These are phyloP conservation scores for Cantharis lateralis DNA, from an alignment of 2,888 invertebrate genomes.

Conservation along the genomic window DNA sequence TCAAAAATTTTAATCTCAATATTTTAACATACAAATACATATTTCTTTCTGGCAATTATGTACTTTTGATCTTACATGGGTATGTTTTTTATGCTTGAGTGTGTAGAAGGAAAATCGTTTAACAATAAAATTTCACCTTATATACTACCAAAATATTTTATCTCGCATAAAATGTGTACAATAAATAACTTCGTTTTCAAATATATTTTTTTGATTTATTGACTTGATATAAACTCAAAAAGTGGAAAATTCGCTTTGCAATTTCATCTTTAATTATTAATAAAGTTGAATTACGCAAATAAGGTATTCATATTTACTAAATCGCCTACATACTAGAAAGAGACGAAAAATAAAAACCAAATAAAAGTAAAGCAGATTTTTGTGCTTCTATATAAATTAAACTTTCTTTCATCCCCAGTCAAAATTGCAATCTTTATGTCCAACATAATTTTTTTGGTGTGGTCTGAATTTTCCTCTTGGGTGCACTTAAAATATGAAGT, in stretches of 20 bases:
- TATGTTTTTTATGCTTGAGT: background rate
- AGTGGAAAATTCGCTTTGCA: background rate
- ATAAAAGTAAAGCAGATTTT: background rate
- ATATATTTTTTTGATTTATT: background rate
- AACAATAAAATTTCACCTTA: background rate
- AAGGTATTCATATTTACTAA: background rate
- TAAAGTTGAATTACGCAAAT: background rate
- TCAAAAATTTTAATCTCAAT: background rate
- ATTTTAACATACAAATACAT: background rate
- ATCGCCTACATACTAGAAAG: background rate
- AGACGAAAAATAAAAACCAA: background rate
- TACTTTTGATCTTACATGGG: background rate
- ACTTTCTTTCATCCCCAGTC: background rate
- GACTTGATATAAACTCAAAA: background rate
- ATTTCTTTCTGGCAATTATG: background rate
- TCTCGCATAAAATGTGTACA: background rate
- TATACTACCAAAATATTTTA: background rate
- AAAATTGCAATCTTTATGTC: background rate
- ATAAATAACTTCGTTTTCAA: background rate
- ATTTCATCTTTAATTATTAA: background rate
- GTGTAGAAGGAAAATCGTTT: background rate
- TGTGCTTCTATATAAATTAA: background rate
- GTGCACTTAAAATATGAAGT: background rate
- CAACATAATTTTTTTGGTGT: background rate
- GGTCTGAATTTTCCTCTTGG: background rate